Base-by-base conservation (phyloP, 2,888 invertebrate species). In the Nemotelus nigrinus region DNA sequence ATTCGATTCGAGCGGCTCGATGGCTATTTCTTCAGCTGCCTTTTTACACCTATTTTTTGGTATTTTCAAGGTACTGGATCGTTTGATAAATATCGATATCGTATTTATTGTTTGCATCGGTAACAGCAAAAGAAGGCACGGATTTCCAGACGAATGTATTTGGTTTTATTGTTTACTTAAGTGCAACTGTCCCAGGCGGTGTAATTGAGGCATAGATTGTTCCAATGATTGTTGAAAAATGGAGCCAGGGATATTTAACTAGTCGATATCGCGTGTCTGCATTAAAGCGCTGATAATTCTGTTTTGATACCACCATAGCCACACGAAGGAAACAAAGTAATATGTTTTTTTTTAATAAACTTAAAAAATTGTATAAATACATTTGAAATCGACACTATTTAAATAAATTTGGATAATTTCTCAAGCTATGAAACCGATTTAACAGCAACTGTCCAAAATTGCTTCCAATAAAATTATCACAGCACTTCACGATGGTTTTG, bases 71-170 rank as follows among this genome's bases (percentile, higher is more conserved):
- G 50, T 53, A 25, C 25, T 8, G 55, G 25, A 39, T 41, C 3
- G 53, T 43, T 41, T 41, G 53, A 70, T 43, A 41, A 55, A 70
- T 39, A 44, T 63, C 48, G 39, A 53, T 70, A 70, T 70, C 53
- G 44, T 41, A 55, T 70, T 39, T 70, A 7, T 53, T 55, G 43
- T 53, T 4, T 45, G 67, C 44, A 10, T 53, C 70, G 70, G 70
- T 55, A 53, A 55, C 50, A 70, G 43, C 55, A 55, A 70, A 70
- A 53, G 53, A 70, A 55, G 53, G 43, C 6, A 70, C 5, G 43
- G 44, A 70, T 55, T 70, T 70, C 50, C 53, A 8, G 39, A 55
- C 55, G 70, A 70, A 55, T 70, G 70, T 44, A 70, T 70, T 70
- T 50, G 7, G 55, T 53, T 25, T 25, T 25, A 55, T 55, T 70